Conservation (phyloP, 2,888 invertebrate species). For the Brachycybe producta region DNA sequence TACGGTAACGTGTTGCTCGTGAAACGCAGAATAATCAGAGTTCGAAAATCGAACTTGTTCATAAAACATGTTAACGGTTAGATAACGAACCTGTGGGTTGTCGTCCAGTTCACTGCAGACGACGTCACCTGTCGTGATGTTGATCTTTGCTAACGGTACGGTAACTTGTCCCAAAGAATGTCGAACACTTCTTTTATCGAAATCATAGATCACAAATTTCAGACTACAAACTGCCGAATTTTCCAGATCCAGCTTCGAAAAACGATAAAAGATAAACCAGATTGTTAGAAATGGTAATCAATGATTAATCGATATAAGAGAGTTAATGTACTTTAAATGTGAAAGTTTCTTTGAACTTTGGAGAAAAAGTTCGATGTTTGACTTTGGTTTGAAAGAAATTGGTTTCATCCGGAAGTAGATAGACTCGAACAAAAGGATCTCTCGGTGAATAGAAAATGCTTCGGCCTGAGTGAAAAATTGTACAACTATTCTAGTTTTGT, state of each 20-base stretch:
- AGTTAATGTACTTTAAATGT: conserved; percentile 16
- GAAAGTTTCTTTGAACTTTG: conserved; percentile 20
- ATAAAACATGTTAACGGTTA: too few species aligned
- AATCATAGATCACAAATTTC: conserved; percentile 32
- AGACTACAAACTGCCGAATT: conserved; percentile 22
- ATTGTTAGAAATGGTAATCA: neutral
- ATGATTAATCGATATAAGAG: neutral
- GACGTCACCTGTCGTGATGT: conserved; percentile 26
- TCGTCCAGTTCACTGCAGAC: conserved; percentile 27
- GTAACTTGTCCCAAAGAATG: conserved; percentile 32
- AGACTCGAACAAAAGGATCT: conserved; percentile 20
- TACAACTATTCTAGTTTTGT: neutral
- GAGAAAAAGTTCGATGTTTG: conserved; percentile 17
- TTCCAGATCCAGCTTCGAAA: conserved; percentile 7
- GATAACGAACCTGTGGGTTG: conserved; percentile 28
- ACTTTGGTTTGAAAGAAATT: conserved; percentile 19
- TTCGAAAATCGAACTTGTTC: too few species aligned
- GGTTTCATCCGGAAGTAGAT: conserved; percentile 19
- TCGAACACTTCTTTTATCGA: conserved; percentile 31
- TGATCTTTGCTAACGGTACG: conserved; percentile 27
- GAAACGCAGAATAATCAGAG: too few species aligned
- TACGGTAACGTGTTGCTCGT: too few species aligned
- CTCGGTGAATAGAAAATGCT: conserved; percentile 17
- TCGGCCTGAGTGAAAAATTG: conserved; percentile 8
- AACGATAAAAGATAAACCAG: too few species aligned